Evolutionary conservation across 2,113 vertebrate species (phyloP), one percentile per base, ranked within the genome.

Genomic region (Calcarius ornatus): DNA sequence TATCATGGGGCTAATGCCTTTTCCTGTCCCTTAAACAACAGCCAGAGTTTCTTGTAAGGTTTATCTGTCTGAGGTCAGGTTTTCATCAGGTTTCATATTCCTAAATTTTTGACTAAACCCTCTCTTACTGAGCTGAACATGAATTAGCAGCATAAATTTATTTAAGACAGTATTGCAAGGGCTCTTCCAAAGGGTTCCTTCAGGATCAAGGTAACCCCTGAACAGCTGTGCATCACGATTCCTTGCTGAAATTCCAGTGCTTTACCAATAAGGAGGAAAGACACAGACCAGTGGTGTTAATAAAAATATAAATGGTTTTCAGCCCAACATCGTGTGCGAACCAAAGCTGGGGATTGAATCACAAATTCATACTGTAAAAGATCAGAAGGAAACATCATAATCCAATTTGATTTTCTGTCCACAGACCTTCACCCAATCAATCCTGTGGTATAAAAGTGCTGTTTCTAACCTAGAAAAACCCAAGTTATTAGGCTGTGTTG

Each of bases 321-420:
- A 83, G 85, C 60, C 56, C 69, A 83, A 81, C 76, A 48, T 37
- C 0, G 0, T 73, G 68, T 59, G 76, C 0, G 4, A 88, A 83
- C 23, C 40, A 90, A 88, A 93, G 78, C 47, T 75, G 88, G 81
- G 71, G 64, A 40, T 4, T 81, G 88, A 94, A 88, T 86, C 90
- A 57, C 80, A 71, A 82, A 90, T 96, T 95, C 65, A 23, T 53
- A 48, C 40, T 78, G 65, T 71, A 88, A 92, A 90, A 91, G 90
- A 94, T 90, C 90, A 81, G 90, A 95, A 81, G 92, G 82, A 84
- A 94, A 92, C 75, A 96, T 93, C 82, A 86, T 96, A 93, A 95
- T 96, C 88, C 90, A 92, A 86, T 96, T 93, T 97, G 94, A 96
- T 96, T 96, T 96, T 94, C 96, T 96, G 92, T 94, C 96, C 72